Conservation (phyloP, 2,888 invertebrate species). For the Carpatolechia fugitivella region DNA sequence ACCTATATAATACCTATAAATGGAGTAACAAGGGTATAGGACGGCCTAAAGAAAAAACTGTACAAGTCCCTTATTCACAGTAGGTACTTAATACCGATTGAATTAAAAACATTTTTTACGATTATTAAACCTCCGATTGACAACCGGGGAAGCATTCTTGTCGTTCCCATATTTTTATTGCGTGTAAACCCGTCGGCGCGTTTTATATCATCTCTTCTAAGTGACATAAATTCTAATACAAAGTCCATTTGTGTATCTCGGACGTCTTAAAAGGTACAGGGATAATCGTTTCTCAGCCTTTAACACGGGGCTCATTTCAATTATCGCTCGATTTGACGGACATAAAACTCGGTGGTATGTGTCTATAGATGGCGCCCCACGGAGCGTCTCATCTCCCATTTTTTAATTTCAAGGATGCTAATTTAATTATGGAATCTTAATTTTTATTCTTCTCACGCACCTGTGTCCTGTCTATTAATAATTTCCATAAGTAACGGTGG, state of each 20-base stretch:
- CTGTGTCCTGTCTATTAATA: constrained; percentile 65
- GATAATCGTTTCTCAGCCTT: constrained; percentile 78
- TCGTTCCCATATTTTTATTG: constrained; percentile 78
- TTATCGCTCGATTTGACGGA: constrained; percentile 76
- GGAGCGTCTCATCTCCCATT: constrained; percentile 53
- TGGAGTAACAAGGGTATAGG: too few relatives aligned
- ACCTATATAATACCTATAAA: too few relatives aligned
- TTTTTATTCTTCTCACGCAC: constrained; percentile 51
- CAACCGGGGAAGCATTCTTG: constrained; percentile 73
- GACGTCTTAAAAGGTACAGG: constrained; percentile 77
- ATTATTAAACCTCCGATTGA: constrained; percentile 77
- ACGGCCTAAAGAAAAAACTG: too few relatives aligned
- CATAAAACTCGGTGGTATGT: constrained; percentile 72
- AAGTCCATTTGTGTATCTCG: constrained; percentile 79
- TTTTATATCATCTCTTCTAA: constrained; percentile 76
- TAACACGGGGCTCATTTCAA: constrained; percentile 80
- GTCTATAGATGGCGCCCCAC: constrained; percentile 70
- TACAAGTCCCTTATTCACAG: too few relatives aligned
- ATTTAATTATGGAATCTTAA: constrained; percentile 70
- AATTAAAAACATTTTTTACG: constrained; percentile 76
- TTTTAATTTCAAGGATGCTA: constrained; percentile 69
- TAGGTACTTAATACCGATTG: constrained; percentile 40
- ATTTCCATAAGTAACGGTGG: constrained; percentile 58
- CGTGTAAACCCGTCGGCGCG: constrained; percentile 77
- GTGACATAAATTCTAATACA: constrained; percentile 80